Base-by-base conservation (phyloP, 2,888 invertebrate genomes). In the Sinopyrophorus schimmeli region DNA sequence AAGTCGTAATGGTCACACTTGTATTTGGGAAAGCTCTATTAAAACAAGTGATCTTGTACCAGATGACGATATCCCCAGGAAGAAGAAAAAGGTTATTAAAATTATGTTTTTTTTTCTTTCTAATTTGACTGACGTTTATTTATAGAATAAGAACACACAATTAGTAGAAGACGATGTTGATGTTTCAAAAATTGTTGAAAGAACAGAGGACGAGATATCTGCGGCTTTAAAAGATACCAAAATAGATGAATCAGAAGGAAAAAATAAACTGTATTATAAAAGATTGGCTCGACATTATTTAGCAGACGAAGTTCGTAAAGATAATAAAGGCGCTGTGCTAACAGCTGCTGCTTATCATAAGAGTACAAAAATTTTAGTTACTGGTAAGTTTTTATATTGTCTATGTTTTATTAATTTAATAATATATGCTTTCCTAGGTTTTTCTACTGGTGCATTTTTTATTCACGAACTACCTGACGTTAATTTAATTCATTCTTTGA, bases 391-490 rank as follows among this genome's bases (percentile, higher is more conserved):
- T 28, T 24, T 23, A 5, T 15, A 4, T 17, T 21, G 17, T 43
- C 1, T 18, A 6, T 32, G 21, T 34, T 4, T 11, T 9, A n/a
- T 11, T 11, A 16, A 4, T 12, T 12, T 15, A 18, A 10, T 3
- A 11, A 15, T 16, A 7, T 30, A 11, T 14, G 14, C 24, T 12
- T 24, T 31, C 9, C n/a, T 27, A 80, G 97, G 94, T 4, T 98
- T 92, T 70, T 87, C 87, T 9, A 89, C 84, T 56, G 99, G 99
- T 1, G 81, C 87, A 15, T 98, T 99, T 76, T 89, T 89, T 67
- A 78, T 99, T 0, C 91, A 97, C 68, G 96, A 98, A 72, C 80
- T 98, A 77, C 97, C 97, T 0, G 92, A 93, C 30, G 91, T 94
- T 42, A 93, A 88, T 64, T 76, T 95, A 59, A 90, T 99, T 52